Conservation (phyloP, 2,113 vertebrate genomes). For the Toxostoma redivivum region DNA sequence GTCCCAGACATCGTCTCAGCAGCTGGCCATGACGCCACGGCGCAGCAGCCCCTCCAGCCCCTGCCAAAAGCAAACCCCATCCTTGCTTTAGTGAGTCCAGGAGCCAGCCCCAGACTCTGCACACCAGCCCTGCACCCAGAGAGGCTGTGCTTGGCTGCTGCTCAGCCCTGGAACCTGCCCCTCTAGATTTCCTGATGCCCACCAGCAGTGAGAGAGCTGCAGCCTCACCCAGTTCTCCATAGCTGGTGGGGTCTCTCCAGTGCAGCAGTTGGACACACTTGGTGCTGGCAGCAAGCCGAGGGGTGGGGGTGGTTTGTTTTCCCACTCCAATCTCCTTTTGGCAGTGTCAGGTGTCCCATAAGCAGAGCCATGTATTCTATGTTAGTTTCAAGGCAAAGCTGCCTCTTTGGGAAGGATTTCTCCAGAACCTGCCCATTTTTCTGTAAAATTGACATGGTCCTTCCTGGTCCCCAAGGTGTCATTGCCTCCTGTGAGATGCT, state of each 20-base stretch:
- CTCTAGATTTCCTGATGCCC: neutral
- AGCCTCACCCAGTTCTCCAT: neutral
- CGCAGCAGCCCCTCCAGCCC: neutral
- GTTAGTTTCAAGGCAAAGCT: neutral
- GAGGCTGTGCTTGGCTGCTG: accelerated
- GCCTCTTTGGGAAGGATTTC: neutral
- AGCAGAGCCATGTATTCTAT: neutral
- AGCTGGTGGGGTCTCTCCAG: neutral
- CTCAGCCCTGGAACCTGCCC: neutral
- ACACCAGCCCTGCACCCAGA: accelerated
- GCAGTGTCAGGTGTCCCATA: neutral
- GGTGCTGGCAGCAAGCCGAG: neutral
- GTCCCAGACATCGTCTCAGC: slow-evolving; percentile 14
- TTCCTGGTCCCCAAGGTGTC: neutral
- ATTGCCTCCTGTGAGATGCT: neutral
- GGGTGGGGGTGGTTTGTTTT: neutral
- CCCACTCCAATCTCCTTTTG: neutral
- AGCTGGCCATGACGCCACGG: neutral
- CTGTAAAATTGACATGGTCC: neutral
- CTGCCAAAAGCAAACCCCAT: neutral
- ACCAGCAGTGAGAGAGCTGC: neutral
- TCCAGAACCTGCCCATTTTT: neutral
- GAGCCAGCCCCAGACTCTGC: neutral
- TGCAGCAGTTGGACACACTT: neutral
- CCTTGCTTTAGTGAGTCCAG: neutral